phyloP scores from a whole-genome alignment of 1,140 invertebrate species.

The Conopomorpha cramerella region DNA sequence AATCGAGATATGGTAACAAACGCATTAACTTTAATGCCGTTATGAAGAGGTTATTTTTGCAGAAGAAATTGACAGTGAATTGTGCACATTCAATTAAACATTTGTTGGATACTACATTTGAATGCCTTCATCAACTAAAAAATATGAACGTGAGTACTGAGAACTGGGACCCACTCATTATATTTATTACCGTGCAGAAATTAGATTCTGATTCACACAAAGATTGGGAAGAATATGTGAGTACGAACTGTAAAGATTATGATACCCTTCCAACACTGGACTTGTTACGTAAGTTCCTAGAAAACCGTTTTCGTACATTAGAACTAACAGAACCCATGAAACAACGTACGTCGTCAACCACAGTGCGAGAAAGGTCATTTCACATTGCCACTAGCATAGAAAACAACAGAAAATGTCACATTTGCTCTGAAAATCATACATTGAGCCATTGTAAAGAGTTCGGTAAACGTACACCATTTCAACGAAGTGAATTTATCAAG shows the following conservation, averaged over 20 bases:
- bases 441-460: slow-evolving; percentile 15
- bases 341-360: not conserved
- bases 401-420: slow-evolving; percentile 5
- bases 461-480: slow-evolving; percentile 6
- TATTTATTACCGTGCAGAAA: slow-evolving; percentile 20
- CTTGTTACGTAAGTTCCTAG: no score
- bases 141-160: slow-evolving; percentile 16
- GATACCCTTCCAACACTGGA: no score
- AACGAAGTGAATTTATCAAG: slow-evolving; percentile 9
- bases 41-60: slow-evolving; percentile 19
- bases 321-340: not conserved
- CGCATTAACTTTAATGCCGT: slow-evolving; percentile 24
- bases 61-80: slow-evolving; percentile 13
- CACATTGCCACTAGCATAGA: slow-evolving; percentile 5
- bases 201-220: slow-evolving; percentile 17
- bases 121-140: slow-evolving; percentile 22
- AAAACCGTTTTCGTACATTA: not conserved
- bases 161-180: slow-evolving; percentile 21
- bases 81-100: slow-evolving; percentile 13
- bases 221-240: slow-evolving; percentile 18
- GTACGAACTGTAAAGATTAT: slow-evolving; percentile 1
- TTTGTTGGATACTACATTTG: slow-evolving; percentile 22
- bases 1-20: slow-evolving; percentile 29
- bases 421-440: slow-evolving; percentile 11
- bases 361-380: slow-evolving; percentile 5